Evolutionary conservation across 2,888 invertebrate species (phyloP), one percentile per base, ranked within the genome.

Genomic region (Pinctada fucata): DNA sequence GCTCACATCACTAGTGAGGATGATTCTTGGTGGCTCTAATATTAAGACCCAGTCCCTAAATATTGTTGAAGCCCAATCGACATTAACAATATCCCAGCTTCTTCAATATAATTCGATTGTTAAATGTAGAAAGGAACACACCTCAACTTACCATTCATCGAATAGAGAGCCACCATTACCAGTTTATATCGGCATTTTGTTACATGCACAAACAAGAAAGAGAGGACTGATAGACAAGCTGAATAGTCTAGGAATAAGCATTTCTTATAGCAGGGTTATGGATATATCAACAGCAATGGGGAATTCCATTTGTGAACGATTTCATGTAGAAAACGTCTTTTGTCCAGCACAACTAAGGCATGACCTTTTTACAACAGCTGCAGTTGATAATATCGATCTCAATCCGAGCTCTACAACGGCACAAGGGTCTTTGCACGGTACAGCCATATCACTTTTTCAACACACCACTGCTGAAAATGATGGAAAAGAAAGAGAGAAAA

Each of bases 241-340:
- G n/a, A 72, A 58, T 75, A 67, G 75, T 8, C 31, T 80, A 71
- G 86, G 85, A 13, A 45, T 87, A 0, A 73, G 82, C 58, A 80
- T 87, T 75, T 84, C 82, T 31, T 86, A 85, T 79, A 79, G 83
- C 48, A 73, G 86, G 50, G 84, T 87, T 2, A 72, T 86, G 10
- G 82, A 82, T 67, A 79, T 87, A 16, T 83, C 84, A 13, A 75
- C 83, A n/a, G 72, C 80, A 16, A 65, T 85, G 5, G 84, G 79
- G 10, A 66, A 85, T 16, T 65, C 76, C 51, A 79, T 75, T 31
- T 65, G 80, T 2, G 51, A 68, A 48, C 63, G 72, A 47, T 86
- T 76, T 72, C 69, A 72, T 5, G 49, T 64, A 50, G 76, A 80
- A 70, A 81, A 76, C 16, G 65, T 75, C 50, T 78, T 83, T 48